Percentiles rank a stretch among this genome's conserved stretches.
phyloP scores from a whole-genome alignment of 2,113 vertebrate species.

The Todiramphus saurophagus region DNA sequence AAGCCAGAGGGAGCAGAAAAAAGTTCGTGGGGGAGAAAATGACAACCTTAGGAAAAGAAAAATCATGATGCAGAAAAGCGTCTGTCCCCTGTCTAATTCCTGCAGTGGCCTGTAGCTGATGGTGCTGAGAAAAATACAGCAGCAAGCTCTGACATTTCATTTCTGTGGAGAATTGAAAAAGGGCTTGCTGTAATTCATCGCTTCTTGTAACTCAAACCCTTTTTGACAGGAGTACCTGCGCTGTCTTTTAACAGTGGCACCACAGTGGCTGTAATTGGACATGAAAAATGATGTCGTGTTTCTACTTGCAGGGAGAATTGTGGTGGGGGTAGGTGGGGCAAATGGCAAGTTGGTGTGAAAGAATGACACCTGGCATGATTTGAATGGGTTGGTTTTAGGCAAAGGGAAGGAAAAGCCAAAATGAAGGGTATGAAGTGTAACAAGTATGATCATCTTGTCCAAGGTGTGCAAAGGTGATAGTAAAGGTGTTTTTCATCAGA shows the following conservation, averaged over 20 bases:
- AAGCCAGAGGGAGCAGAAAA: conserved; percentile 55
- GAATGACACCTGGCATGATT: neutral
- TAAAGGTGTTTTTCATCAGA: neutral
- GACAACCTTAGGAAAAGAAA: conserved; percentile 48
- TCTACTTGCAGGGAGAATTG: neutral
- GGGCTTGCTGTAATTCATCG: conserved; percentile 72
- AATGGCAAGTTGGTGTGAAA: neutral
- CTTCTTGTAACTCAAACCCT: conserved; percentile 73
- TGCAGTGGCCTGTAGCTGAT: conserved; percentile 67
- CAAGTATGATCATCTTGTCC: neutral
- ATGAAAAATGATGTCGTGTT: conserved; percentile 69
- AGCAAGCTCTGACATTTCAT: conserved; percentile 73
- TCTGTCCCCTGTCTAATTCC: conserved; percentile 70
- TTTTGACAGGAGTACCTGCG: conserved; percentile 65
- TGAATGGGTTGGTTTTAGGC: neutral
- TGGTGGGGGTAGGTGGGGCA: neutral
- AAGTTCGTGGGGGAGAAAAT: neutral
- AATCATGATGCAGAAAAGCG: conserved; percentile 59
- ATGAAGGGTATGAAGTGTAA: neutral
- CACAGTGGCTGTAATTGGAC: conserved; percentile 64
- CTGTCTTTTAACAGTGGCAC: conserved; percentile 70
- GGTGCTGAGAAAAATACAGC: conserved; percentile 69
- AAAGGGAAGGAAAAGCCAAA: neutral
- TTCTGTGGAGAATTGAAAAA: conserved; percentile 74
- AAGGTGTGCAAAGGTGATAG: neutral